A percentile compares a stretch with the other conserved stretches of the same genome.
These are phyloP conservation scores for Acanthiza pusilla DNA, from an alignment of 2,797 vertebrate genomes.

Conservation along the genomic window DNA sequence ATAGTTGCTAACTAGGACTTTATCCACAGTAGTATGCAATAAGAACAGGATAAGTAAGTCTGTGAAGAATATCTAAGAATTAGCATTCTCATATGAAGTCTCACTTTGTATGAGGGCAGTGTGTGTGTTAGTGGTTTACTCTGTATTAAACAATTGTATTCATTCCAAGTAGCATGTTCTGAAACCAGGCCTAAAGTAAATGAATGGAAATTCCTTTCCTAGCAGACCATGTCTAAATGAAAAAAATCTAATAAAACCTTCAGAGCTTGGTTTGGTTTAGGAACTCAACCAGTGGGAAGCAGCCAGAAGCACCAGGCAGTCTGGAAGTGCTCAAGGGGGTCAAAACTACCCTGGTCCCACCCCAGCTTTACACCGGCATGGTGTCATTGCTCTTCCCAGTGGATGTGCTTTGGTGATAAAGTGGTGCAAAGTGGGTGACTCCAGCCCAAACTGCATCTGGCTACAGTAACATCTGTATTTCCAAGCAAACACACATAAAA, in stretches of 20 bases:
- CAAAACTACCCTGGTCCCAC: fast-evolving
- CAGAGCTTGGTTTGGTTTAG: not conserved
- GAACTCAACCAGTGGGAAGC: not conserved
- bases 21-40: not conserved
- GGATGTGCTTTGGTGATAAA: not conserved
- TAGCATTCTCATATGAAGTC: not conserved
- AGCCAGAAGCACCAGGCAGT: not conserved
- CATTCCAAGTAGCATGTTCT: not conserved
- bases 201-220: not conserved
- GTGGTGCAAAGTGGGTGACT: not conserved
- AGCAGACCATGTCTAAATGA: not conserved
- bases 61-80: not conserved
- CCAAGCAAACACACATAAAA: not conserved
- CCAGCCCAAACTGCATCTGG: not conserved
- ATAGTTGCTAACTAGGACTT: not conserved
- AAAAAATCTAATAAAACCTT: not conserved
- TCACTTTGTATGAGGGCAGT: not conserved
- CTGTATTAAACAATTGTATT: not conserved
- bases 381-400: not conserved
- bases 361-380: not conserved
- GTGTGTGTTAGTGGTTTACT: not conserved
- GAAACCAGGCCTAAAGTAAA: not conserved
- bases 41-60: not conserved
- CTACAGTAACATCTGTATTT: not conserved
- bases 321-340: not conserved